Evolutionary conservation across 2,888 invertebrate species (phyloP), one percentile per base, ranked within the genome.

Genomic region (Leptinotarsa juncta): DNA sequence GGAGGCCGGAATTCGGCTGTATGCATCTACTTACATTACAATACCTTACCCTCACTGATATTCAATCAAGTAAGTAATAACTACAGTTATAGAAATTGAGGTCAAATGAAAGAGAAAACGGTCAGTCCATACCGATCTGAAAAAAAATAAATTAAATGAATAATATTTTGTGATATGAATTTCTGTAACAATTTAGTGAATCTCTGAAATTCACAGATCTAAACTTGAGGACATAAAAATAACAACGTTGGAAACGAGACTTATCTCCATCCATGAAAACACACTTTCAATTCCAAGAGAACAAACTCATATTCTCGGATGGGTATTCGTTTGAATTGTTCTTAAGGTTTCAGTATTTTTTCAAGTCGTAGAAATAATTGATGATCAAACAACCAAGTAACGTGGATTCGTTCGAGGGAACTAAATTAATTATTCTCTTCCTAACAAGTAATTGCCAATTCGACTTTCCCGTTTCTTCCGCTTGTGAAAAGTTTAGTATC

Each of bases 381-480:
- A 68, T 68, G 68, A 68, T 55, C 68, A 68, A 68, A 68, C 68
- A 68, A 55, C 32, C 68, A 55, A 32, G 18, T 32, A 26, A 42
- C 32, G 53, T 55, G 42, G 42, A 68, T 53, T 68, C 48, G 26
- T 68, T 68, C 32, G 32, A 42, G 68, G 20, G 16, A 55, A 68
- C 32, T 68, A 68, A 68, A 68, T 68, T 55, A 68, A 68, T 68
- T 55, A 68, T 55, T 68, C 48, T 48, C 26, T 23, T 68, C 67
- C 55, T 42, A 51, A 68, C 53, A 55, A 32, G 23, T 55, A 55
- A 68, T 68, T 55, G 68, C 51, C 68, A 68, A 68, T 68, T 68
- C 32, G 68, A 68, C 53, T 68, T 68, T 32, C 53, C 2, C 55
- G 55, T 68, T 68, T 55, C 53, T 68, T 16, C 10, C 32, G 23